Conservation (phyloP, 2,797 vertebrate species). For the Galagoides demidoff region DNA sequence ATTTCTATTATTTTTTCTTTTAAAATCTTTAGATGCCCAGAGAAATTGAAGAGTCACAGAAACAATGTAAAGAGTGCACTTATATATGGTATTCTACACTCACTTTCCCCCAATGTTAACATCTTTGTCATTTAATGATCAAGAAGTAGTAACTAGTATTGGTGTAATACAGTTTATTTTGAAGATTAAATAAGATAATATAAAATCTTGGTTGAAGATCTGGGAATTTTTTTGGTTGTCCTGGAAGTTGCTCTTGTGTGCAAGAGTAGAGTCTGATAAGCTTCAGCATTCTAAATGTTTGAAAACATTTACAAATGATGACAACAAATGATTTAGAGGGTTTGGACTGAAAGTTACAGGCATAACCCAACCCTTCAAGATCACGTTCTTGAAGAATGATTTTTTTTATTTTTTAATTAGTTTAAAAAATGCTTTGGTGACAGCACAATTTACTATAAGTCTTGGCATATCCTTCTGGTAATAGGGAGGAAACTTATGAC, state of each 20-base stretch:
- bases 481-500: conserved; percentile 49
- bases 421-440: conserved; percentile 37
- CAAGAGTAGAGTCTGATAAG: background rate
- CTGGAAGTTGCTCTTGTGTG: background rate
- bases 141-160: background rate
- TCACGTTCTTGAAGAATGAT: background rate
- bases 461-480: background rate
- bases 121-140: background rate
- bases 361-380: background rate
- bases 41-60: background rate
- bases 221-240: background rate
- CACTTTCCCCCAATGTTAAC: background rate
- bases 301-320: background rate
- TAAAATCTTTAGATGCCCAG: background rate
- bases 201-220: background rate
- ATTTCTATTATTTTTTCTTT: background rate
- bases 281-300: background rate
- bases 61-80: background rate
- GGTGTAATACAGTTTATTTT: background rate
- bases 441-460: background rate
- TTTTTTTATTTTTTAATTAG: conserved; percentile 21
- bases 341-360: background rate
- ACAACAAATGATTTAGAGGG: background rate
- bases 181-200: background rate
- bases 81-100: background rate